Base-by-base conservation (phyloP, 2,113 vertebrate genomes). In the Lipophrys pholis region DNA sequence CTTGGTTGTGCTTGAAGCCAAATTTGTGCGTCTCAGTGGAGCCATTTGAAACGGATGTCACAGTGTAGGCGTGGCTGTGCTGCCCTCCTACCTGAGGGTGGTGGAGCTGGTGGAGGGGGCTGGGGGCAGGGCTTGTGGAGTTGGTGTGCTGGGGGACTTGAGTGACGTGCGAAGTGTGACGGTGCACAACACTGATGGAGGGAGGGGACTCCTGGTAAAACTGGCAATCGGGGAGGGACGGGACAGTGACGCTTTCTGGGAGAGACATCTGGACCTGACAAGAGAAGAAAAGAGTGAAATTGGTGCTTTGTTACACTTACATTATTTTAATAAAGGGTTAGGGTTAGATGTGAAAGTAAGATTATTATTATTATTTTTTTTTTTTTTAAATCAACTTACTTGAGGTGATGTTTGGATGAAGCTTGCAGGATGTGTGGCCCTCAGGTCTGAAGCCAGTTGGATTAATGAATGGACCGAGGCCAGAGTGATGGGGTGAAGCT, bases 351-450 rank as follows among this genome's bases (percentile, higher is more conserved):
- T 30, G 21, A 30, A 30, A 30, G 21, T 4, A 30, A 30, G 21
- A 30, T 30, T 30, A 30, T 30, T 30, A 30, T 30, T 30, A 2
- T 30, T 30, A 30, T 30, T 30, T 30, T 30, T 30, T 30, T 30
- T 30, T 30, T 30, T 30, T 30, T 30, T 30, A 2, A 2, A 30
- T 30, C 21, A 2, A 4, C 21, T 30, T 2, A 30, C 96, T 95
- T 97, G 96, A 75, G 94, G 92, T 82, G 89, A 88, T 12, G 94
- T 10, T 42, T 95, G 93, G 92, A 96, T 85, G 75, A 96, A 93
- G 91, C 95, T 78, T 7, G 94, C 86, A 48, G 94, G 90, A 61
- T 87, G 95, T 50, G 90, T 82, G 53, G 91, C 85, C 81, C 95
- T 95, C 84, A 93, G 88, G 64, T 93, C 92, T 62, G 94, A 85